These are phyloP conservation scores for Aphrophora alni DNA, from an alignment of 2,888 invertebrate species.

Conservation along the genomic window DNA sequence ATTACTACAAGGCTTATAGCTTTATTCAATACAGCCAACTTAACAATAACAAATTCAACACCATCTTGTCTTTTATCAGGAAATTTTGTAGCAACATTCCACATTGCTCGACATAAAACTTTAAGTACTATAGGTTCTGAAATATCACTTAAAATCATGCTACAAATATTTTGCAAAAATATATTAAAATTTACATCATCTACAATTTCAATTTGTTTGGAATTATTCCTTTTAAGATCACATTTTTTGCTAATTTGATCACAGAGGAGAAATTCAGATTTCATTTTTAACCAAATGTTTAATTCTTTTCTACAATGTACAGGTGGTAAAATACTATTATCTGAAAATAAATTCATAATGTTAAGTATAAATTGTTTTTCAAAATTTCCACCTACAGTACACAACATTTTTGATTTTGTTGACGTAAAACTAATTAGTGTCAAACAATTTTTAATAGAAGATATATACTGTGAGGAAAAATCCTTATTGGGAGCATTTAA, in stretches of 20 bases:
- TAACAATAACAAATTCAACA: not conserved
- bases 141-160: not conserved
- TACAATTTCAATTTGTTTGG: not conserved
- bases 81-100: not conserved
- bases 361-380: not conserved
- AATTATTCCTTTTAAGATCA: not conserved
- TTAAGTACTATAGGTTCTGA: not conserved
- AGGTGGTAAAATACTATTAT: not conserved
- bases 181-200: not conserved
- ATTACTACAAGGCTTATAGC: not conserved
- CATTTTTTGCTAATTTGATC: not conserved
- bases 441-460: conserved; percentile 29
- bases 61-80: not conserved
- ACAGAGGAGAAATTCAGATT: not conserved
- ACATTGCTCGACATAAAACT: not conserved
- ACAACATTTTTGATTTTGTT: not conserved
- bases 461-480: conserved; percentile 9
- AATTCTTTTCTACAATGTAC: not conserved
- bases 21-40: not conserved
- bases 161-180: not conserved
- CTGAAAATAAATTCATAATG: not conserved
- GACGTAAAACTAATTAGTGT: conserved; percentile 4
- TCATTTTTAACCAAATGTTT: not conserved
- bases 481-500: conserved; percentile 18
- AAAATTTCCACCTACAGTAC: not conserved